Evolutionary conservation across 2,888 invertebrate species (phyloP), one percentile per base, ranked within the genome.

Genomic region (Andrena bucephala): DNA sequence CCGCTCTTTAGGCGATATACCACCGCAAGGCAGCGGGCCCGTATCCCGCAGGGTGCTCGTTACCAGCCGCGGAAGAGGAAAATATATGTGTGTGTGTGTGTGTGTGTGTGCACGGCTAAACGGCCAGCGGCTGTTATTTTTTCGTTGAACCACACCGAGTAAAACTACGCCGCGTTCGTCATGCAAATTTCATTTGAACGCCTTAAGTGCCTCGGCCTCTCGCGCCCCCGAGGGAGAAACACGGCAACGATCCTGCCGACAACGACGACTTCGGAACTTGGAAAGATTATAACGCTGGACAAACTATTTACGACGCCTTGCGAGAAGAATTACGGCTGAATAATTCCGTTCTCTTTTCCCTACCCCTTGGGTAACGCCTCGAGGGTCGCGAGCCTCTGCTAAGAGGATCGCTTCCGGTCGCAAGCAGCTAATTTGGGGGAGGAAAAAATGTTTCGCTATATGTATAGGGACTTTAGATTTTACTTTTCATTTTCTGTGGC

Each of bases 171-270:
- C 54, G 69, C 77, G 81, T 85, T 86, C 87, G 85, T 82, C 88
- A 85, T 87, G 87, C 86, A 87, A 87, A 87, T 87, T 87, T 86
- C 83, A 86, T 86, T 86, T 74, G 77, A 86, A 79, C 79, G 67
- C 63, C 73, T 86, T 80, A 84, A 86, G 86, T 86, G 86, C 75
- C 79, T 76, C 36, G 67, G 75, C 62, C 62, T 65, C 63, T 20
- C 7, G 59, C 4, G 31, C 33, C 20, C 48, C 68, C 66, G 31
- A 48, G 63, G 29, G 66, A 36, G 10, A 33, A 75, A 83, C 54
- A 73, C 66, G 76, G 60, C 50, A 66, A 77, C 71, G 65, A 75
- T 84, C 48, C 68, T 57, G 68, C 59, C 73, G 68, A 74, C 75
- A 69, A 10, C 54, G 62, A 59, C 70, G 68, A 71, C 66, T 80